Percentiles rank a stretch among this genome's conserved stretches.
These are phyloP conservation scores for Parotia lawesii DNA, from an alignment of 2,113 vertebrate species.

Conservation along the genomic window DNA sequence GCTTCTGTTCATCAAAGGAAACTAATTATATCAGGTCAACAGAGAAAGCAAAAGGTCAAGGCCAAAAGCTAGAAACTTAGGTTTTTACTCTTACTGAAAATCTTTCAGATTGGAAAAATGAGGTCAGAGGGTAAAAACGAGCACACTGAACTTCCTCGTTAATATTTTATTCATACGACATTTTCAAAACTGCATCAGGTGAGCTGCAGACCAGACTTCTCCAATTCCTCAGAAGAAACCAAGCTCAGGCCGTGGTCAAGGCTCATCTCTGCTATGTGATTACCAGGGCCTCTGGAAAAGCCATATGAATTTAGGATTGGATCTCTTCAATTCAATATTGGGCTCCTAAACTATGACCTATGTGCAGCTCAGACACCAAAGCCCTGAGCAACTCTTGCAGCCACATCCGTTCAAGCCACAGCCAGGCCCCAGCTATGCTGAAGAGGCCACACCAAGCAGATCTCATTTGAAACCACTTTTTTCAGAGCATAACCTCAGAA, in stretches of 20 bases:
- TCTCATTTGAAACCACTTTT: neutral
- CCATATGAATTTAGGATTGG: neutral
- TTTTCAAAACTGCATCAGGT: neutral
- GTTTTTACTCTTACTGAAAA: neutral
- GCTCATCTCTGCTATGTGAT: neutral
- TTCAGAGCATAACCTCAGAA: neutral
- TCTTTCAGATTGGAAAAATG: neutral
- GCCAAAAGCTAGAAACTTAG: neutral
- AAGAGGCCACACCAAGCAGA: neutral
- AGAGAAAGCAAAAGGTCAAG: neutral
- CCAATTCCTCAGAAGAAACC: neutral
- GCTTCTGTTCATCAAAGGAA: neutral
- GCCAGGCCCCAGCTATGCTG: neutral
- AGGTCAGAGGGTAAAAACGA: neutral
- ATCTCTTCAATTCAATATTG: neutral
- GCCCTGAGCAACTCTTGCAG: rapidly evolving
- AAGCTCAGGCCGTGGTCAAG: neutral
- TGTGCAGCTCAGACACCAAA: neutral
- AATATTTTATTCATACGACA: neutral
- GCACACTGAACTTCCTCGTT: neutral
- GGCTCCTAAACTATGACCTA: neutral
- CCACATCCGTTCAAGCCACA: neutral
- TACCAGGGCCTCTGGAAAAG: neutral
- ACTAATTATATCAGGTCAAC: neutral
- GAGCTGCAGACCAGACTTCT: neutral